These are phyloP conservation scores for Choristoneura rosaceana DNA, from an alignment of 2,888 invertebrate genomes.

Conservation along the genomic window DNA sequence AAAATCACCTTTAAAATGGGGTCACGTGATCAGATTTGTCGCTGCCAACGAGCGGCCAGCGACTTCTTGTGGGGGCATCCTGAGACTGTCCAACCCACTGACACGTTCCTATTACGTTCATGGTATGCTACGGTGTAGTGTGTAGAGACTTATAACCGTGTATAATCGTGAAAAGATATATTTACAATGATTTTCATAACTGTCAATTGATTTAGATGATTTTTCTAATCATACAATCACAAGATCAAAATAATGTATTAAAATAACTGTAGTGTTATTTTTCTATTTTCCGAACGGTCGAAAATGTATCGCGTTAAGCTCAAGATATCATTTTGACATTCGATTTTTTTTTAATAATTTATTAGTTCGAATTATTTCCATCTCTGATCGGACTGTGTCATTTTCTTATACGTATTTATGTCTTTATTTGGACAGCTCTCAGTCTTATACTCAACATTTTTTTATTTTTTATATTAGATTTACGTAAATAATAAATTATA, in stretches of 20 bases:
- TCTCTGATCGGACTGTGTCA: constrained; percentile 51
- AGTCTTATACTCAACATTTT: constrained; percentile 71
- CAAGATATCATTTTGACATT: constrained; percentile 8
- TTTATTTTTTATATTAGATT: constrained; percentile 75
- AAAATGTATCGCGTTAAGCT: neutral
- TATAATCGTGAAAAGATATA: neutral
- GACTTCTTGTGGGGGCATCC: too few species aligned
- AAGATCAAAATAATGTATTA: too few species aligned
- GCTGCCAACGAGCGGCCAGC: too few species aligned
- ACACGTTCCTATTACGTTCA: too few species aligned
- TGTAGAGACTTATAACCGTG: neutral
- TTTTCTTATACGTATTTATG: constrained; percentile 26
- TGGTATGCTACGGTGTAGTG: too few species aligned
- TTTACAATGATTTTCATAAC: neutral
- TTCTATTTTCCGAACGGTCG: too few species aligned
- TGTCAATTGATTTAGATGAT: neutral
- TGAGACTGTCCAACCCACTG: too few species aligned
- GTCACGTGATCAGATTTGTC: too few species aligned
- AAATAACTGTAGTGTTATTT: too few species aligned
- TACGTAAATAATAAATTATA: constrained; percentile 81
- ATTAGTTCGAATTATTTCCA: constrained; percentile 43
- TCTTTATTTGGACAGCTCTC: constrained; percentile 41
- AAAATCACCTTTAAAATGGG: too few species aligned
- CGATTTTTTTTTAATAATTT: constrained; percentile 29
- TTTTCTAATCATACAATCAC: neutral